Conservation (phyloP, 2,888 invertebrate species). For the Drymonia ruficornis region DNA sequence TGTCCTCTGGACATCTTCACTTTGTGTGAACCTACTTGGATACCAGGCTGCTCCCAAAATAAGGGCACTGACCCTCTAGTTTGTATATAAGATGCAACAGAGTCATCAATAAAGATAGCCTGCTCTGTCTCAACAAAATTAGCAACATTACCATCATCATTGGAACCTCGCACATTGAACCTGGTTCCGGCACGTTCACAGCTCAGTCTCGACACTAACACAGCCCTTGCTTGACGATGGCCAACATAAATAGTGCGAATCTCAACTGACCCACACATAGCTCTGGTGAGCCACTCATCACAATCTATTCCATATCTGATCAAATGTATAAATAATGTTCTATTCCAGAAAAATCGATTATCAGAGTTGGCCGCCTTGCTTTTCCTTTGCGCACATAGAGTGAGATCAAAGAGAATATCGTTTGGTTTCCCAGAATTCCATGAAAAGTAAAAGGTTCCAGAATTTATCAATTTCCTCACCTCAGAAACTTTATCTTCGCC, state of each 20-base stretch:
- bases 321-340: constrained; percentile 96
- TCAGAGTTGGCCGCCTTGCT: constrained; percentile 93
- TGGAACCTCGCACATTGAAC: constrained; percentile 99
- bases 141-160: constrained; percentile 99
- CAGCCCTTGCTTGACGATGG: constrained; percentile 96
- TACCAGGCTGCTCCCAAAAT: constrained; percentile 99
- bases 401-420: constrained; percentile 92
- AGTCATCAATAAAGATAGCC: constrained; percentile 95
- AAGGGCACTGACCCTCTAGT: constrained; percentile 98
- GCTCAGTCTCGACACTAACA: constrained; percentile 97
- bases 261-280: constrained; percentile 99
- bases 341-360: constrained; percentile 99
- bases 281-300: constrained; percentile 95
- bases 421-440: constrained; percentile 86
- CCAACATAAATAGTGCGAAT: constrained; percentile 99
- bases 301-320: constrained; percentile 96
- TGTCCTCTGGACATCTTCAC: constrained; percentile 98
- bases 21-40: constrained; percentile 99
- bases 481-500: constrained; percentile 86
- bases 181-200: constrained; percentile 99
- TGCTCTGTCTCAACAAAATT: constrained; percentile 99
- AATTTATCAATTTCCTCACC: constrained; percentile 95
- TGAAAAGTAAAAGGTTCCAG: constrained; percentile 99
- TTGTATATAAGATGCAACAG: constrained; percentile 95
- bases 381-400: constrained; percentile 96